Percentiles rank a stretch among this genome's conserved stretches.
These are phyloP conservation scores for Galerucella nymphaeae DNA, from an alignment of 2,888 invertebrate species.

Conservation along the genomic window DNA sequence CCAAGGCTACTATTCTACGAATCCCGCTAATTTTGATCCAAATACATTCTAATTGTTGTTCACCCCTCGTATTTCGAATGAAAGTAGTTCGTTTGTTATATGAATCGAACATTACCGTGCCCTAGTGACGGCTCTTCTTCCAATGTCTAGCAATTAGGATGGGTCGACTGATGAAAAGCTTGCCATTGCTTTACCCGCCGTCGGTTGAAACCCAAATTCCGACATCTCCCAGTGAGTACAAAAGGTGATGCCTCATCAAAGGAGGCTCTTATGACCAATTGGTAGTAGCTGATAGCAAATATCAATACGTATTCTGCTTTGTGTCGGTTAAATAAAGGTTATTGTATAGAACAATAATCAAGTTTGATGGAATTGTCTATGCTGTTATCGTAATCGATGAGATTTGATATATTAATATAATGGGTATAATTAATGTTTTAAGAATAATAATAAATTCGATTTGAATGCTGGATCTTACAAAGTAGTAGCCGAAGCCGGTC, in stretches of 20 bases:
- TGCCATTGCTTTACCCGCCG: neutral
- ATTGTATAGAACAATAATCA: constrained; percentile 1
- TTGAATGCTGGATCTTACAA: too few relatives aligned
- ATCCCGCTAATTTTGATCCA: neutral
- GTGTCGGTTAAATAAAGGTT: constrained; percentile 6
- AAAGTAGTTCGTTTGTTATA: constrained; percentile 15
- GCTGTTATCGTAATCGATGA: too few relatives aligned
- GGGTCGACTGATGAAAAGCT: constrained; percentile 10
- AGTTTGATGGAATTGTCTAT: neutral
- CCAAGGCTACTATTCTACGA: neutral
- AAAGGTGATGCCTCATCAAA: constrained; percentile 23
- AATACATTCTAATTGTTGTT: constrained; percentile 6
- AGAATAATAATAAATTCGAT: too few relatives aligned
- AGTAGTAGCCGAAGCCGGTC: too few relatives aligned
- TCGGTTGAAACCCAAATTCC: constrained; percentile 6
- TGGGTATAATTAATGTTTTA: too few relatives aligned
- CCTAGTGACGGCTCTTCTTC: constrained; percentile 15
- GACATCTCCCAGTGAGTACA: neutral
- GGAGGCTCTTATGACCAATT: constrained; percentile 13
- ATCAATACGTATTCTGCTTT: constrained; percentile 9
- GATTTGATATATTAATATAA: too few relatives aligned
- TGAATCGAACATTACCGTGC: constrained; percentile 23
- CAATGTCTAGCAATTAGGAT: constrained; percentile 26
- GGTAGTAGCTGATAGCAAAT: constrained; percentile 14
- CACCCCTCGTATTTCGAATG: constrained; percentile 7